These are phyloP conservation scores for Salpingus planirostris DNA, from an alignment of 2,888 invertebrate species.

Conservation along the genomic window DNA sequence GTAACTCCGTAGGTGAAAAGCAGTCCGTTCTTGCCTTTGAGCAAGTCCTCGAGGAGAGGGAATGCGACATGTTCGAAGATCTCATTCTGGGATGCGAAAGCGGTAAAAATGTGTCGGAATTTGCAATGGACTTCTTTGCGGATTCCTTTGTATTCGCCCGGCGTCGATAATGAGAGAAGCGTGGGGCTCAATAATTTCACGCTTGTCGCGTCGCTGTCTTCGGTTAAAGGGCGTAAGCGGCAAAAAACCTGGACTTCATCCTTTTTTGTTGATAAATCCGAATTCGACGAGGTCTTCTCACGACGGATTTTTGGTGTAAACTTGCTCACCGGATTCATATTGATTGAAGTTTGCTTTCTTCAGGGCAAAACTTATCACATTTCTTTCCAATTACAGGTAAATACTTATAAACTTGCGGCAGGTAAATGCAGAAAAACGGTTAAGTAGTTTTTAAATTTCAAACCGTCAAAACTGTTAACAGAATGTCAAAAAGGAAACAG, in stretches of 20 bases:
- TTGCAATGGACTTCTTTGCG: constrained; percentile 65
- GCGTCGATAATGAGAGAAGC: constrained; percentile 57
- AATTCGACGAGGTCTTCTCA: constrained; percentile 31
- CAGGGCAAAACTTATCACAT: no score
- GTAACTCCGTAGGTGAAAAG: constrained; percentile 97
- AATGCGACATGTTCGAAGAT: constrained; percentile 76
- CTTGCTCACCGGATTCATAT: constrained; percentile 25
- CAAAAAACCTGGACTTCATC: constrained; percentile 88
- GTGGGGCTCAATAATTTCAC: constrained; percentile 62
- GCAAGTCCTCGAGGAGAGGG: constrained; percentile 77
- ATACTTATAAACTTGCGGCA: no score
- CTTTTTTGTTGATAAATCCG: constrained; percentile 31
- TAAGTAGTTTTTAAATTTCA: no score
- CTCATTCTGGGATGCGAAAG: constrained; percentile 69
- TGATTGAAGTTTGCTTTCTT: no score
- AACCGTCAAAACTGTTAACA: no score
- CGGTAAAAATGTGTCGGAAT: constrained; percentile 80
- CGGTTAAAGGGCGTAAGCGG: constrained; percentile 70
- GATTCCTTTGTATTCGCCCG: constrained; percentile 47
- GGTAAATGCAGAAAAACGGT: no score
- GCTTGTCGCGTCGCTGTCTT: constrained; percentile 56
- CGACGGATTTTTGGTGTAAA: constrained; percentile 24
- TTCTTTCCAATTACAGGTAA: no score
- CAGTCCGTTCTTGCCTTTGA: constrained; percentile 85
- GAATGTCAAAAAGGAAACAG: no score